Evolutionary conservation across 2,113 vertebrate species (phyloP).

Genomic region (Pantherophis guttatus): DNA sequence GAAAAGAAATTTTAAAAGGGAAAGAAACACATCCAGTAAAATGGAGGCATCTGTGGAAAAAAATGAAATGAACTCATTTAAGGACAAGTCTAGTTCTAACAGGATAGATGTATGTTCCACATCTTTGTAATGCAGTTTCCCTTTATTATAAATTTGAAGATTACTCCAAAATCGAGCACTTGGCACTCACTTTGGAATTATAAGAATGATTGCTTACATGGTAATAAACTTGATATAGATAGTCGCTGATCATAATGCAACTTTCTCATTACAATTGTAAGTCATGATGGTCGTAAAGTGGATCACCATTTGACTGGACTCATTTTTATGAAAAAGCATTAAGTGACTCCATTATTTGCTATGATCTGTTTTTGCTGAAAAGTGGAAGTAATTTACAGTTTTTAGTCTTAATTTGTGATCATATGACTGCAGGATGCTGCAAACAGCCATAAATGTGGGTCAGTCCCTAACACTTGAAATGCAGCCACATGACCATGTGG

Average conservation of each 20-base stretch:
- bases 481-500: not conserved
- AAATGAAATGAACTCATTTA: not conserved
- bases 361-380: not conserved
- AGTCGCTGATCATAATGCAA: not conserved
- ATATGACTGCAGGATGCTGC: not conserved
- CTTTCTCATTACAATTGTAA: not conserved
- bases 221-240: not conserved
- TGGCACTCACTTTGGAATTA: not conserved
- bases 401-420: not conserved
- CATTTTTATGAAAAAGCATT: not conserved
- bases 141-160: not conserved
- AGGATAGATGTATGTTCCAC: not conserved
- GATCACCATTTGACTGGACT: not conserved
- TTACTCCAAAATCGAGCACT: not conserved
- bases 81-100: not conserved
- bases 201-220: not conserved
- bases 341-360: not conserved
- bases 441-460: not conserved
- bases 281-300: not conserved
- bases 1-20: not conserved
- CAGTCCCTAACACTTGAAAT: not conserved
- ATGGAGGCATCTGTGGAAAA: not conserved
- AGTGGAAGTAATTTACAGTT: not conserved
- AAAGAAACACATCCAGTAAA: not conserved
- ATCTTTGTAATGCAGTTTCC: not conserved